Evolutionary conservation across 2,888 invertebrate genomes (phyloP).

Genomic region (Ditylenchus weischeri): DNA sequence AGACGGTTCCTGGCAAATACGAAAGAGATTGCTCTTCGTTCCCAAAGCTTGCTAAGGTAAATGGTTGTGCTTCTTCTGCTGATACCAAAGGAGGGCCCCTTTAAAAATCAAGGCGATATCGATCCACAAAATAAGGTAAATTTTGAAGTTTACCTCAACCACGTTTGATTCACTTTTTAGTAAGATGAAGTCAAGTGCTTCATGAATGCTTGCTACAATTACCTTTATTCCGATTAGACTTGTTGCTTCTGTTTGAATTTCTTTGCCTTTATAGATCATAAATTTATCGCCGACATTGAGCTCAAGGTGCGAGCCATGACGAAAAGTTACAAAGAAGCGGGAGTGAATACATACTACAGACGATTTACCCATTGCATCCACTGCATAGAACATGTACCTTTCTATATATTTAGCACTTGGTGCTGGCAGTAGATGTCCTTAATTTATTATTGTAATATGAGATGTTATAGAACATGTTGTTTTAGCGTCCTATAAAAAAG

Average conservation of each 20-base stretch:
- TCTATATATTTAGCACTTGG: constrained; percentile 31
- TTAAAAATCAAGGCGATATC: constrained; percentile 34
- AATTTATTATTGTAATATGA: too few species aligned
- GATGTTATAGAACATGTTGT: too few species aligned
- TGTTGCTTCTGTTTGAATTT: too few species aligned
- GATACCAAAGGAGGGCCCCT: constrained; percentile 25
- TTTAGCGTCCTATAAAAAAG: too few species aligned
- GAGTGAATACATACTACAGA: constrained; percentile 31
- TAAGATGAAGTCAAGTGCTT: constrained; percentile 32
- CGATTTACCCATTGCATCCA: constrained; percentile 30
- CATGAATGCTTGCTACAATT: too few species aligned
- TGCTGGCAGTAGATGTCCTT: too few species aligned
- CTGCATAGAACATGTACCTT: constrained; percentile 33
- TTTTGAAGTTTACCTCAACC: constrained; percentile 36
- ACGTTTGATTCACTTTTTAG: constrained; percentile 33
- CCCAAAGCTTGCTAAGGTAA: constrained; percentile 32
- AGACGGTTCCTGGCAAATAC: constrained; percentile 29
- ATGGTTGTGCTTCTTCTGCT: constrained; percentile 32
- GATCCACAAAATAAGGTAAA: constrained; percentile 36
- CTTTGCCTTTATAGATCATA: too few species aligned
- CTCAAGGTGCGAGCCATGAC: constrained; percentile 33
- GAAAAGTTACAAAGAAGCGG: constrained; percentile 32
- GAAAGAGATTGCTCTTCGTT: constrained; percentile 27
- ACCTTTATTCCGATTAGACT: too few species aligned
- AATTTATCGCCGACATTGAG: constrained; percentile 33